Evolutionary conservation across 2,888 invertebrate genomes (phyloP).

Genomic region (Serripes groenlandicus): DNA sequence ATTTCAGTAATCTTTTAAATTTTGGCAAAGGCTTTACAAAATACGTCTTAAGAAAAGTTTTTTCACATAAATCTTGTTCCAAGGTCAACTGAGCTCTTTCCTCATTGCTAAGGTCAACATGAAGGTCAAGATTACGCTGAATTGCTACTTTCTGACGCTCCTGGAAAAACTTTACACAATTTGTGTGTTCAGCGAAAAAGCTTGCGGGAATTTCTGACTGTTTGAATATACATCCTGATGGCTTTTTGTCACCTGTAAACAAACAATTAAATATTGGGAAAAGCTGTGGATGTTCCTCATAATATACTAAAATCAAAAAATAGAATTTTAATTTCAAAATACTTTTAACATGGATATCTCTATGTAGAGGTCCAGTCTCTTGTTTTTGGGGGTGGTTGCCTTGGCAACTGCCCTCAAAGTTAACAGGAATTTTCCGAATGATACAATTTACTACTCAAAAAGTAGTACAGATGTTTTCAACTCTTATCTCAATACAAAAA

Average conservation of each 20-base stretch:
- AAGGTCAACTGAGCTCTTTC: constrained; percentile 47
- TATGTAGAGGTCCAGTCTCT: too few species aligned
- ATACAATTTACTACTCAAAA: too few species aligned
- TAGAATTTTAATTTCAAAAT: not conserved
- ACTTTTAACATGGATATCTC: not conserved
- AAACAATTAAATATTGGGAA: too few species aligned
- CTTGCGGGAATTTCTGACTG: constrained; percentile 66
- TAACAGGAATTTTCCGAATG: too few species aligned
- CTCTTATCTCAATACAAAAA: too few species aligned
- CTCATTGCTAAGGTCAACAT: constrained; percentile 58
- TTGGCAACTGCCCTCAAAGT: too few species aligned
- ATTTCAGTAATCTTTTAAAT: constrained; percentile 60
- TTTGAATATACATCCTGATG: constrained; percentile 51
- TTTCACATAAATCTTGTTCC: constrained; percentile 68
- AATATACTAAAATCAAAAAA: constrained; percentile 1
- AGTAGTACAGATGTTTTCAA: too few species aligned
- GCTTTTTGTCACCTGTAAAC: constrained; percentile 34
- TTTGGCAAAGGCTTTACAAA: constrained; percentile 54
- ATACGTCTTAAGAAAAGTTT: constrained; percentile 64
- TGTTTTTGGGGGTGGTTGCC: too few species aligned
- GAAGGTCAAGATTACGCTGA: constrained; percentile 74
- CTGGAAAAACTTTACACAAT: constrained; percentile 72
- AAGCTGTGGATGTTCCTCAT: too few species aligned
- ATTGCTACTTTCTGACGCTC: constrained; percentile 76
- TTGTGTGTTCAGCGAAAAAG: constrained; percentile 74